Percentiles rank a stretch among this genome's conserved stretches.
These are phyloP conservation scores for Microplitis mediator DNA, from an alignment of 1,140 invertebrate species.

Conservation along the genomic window DNA sequence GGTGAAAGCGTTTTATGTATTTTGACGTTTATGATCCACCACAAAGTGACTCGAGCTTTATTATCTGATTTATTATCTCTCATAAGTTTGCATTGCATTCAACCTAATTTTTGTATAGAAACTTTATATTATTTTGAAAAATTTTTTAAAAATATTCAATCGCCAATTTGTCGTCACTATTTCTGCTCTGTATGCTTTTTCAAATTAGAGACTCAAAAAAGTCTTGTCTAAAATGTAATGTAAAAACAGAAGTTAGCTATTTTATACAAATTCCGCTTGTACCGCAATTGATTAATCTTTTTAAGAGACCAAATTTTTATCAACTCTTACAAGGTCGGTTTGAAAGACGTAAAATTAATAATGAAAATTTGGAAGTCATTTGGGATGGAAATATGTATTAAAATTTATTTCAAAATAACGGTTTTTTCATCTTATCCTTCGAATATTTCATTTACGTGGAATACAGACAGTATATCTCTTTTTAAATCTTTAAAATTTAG, in stretches of 20 bases:
- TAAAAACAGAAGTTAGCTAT: background rate
- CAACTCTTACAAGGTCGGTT: background rate
- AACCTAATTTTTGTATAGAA: background rate
- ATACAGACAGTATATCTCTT: background rate
- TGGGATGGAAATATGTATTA: conserved; percentile 30
- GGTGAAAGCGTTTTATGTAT: conserved; percentile 13
- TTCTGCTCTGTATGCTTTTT: background rate
- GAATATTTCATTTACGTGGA: conserved; percentile 10
- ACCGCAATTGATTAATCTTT: background rate
- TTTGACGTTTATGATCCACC: background rate
- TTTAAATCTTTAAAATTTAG: conserved; percentile 9
- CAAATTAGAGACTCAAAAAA: background rate
- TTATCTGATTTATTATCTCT: background rate
- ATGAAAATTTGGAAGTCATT: conserved; percentile 32
- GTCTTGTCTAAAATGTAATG: background rate
- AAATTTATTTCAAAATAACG: background rate
- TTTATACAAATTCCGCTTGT: background rate
- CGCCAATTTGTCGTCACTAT: background rate
- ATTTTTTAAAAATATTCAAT: background rate
- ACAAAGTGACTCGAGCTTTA: background rate
- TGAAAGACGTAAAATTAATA: background rate
- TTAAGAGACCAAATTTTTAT: background rate
- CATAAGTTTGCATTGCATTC: background rate
- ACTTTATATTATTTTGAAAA: background rate
- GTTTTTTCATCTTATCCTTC: background rate